Base-by-base conservation (phyloP, 64 coral and sea anemone species). In the Dendrophyllia cribrosa region DNA sequence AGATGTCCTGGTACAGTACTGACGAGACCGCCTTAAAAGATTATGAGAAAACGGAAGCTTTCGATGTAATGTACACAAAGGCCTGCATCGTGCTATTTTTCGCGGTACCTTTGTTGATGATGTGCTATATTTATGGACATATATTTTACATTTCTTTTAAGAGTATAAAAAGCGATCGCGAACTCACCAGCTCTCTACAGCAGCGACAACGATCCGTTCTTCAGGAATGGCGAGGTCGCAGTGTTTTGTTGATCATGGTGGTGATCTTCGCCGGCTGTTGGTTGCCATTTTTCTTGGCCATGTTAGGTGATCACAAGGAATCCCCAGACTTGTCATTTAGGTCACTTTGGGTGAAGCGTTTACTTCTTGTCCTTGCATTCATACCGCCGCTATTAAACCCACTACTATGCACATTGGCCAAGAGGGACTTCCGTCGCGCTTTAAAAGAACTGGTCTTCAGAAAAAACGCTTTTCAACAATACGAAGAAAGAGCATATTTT, bases 361-460 rank as follows among this genome's bases (percentile, higher is more conserved):
- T 92, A 23, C 84, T 92, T 66, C 15, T 92, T 0, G 91, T 79
- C 56, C 51, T 95, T 15, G 73, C 63, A 10, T 95, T 90, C 74
- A 51, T 73, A 9, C 83, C 93, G 4, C 68, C 67, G 0, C 24
- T 95, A 12, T 11, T 91, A 9, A 87, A 95, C 78, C 93, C 93
- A 12, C 7, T 95, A 4, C 72, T 95, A 3, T 95, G 85, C 47
- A 89, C 88, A 6, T 95, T 95, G 16, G 85, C 90, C 83, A 95
- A 95, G 64, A 91, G 62, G 13, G 93, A 95, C 80, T 95, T 95
- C 62, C 88, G 85, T 17, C 24, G 74, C 9, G 88, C 93, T 15
- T 70, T 95, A 1, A 76, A 34, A 58, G 82, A 59, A 34, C 50
- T 92, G 24, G 5, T 64, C 25, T 47, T 47, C 6, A 60, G 16